phyloP scores from a whole-genome alignment of 2,797 vertebrate genomes.

The Anguilla pacifica region DNA sequence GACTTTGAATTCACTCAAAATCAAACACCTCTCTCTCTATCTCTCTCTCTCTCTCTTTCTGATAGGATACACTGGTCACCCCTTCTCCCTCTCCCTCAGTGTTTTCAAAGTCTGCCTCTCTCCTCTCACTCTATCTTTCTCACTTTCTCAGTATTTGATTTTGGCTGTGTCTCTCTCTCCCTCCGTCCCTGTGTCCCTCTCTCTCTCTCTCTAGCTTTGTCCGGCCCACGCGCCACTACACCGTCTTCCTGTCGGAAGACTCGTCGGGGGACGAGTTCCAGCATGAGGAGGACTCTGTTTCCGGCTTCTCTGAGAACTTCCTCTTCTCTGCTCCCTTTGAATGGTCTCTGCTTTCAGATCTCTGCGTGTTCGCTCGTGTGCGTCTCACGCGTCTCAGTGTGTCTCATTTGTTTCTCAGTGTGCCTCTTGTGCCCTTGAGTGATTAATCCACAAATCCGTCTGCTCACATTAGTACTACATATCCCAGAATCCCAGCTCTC shows the following conservation, averaged over 20 bases:
- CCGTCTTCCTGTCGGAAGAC: slow-evolving; percentile 96
- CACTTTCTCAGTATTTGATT: neutral
- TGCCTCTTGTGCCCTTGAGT: neutral
- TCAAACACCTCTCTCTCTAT: slow-evolving; percentile 14
- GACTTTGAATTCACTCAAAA: neutral
- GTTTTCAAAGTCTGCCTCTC: neutral
- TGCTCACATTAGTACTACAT: neutral
- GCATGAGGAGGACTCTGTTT: slow-evolving; percentile 82
- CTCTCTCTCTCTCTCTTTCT: neutral
- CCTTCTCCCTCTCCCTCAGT: neutral
- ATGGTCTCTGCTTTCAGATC: slow-evolving; percentile 83
- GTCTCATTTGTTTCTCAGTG: slow-evolving; percentile 1
- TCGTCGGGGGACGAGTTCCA: slow-evolving; percentile 93
- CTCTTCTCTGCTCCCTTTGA: slow-evolving; percentile 94
- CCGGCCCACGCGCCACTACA: slow-evolving; percentile 93
- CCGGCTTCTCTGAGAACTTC: slow-evolving; percentile 93
- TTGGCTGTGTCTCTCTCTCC: slow-evolving; percentile 5
- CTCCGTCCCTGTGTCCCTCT: slow-evolving; percentile 3
- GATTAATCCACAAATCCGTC: neutral
- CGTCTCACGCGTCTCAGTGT: slow-evolving; percentile 3
- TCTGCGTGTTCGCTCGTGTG: neutral
- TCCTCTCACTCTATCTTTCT: neutral
- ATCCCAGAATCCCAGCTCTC: neutral
- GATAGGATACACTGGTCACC: neutral
- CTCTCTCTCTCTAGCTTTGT: slow-evolving; percentile 77